A percentile compares a stretch with the other conserved stretches of the same genome.
phyloP scores from a whole-genome alignment of 2,797 vertebrate species.

The Borostomias antarcticus region DNA sequence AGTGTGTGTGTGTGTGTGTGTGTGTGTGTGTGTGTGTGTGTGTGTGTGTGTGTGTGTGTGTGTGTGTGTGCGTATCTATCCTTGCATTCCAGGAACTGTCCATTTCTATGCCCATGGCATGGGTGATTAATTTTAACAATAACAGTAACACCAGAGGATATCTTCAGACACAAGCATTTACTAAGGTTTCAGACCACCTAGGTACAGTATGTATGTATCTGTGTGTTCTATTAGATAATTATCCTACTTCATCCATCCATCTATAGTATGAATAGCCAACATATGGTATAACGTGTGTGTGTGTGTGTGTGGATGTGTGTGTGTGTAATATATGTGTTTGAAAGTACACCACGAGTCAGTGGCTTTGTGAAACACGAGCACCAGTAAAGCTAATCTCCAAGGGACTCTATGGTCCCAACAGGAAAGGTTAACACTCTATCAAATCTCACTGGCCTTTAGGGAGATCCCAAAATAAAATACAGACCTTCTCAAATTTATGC shows the following conservation, averaged over 20 bases:
- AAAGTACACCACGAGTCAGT: slow-evolving; percentile 43
- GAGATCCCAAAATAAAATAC: slow-evolving; percentile 60
- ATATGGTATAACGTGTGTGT: not conserved
- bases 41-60: slow-evolving; percentile 38
- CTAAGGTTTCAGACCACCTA: too few relatives aligned
- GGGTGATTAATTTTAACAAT: not conserved
- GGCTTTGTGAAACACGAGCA: slow-evolving; percentile 45
- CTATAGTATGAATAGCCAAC: too few relatives aligned
- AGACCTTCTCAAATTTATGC: slow-evolving; percentile 52
- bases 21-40: slow-evolving; percentile 27
- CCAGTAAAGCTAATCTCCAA: slow-evolving; percentile 38
- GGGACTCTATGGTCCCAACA: slow-evolving; percentile 19
- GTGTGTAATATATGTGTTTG: slow-evolving; percentile 31
- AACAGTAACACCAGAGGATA: not conserved
- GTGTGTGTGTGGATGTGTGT: not conserved
- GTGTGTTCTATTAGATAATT: too few relatives aligned
- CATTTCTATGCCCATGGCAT: not conserved
- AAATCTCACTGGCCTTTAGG: slow-evolving; percentile 42
- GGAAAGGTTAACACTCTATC: slow-evolving; percentile 25
- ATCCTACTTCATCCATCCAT: too few relatives aligned
- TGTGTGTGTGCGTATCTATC: slow-evolving; percentile 35
- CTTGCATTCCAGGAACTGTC: not conserved
- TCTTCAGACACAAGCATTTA: too few relatives aligned
- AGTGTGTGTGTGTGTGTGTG: not conserved
- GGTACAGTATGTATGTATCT: too few relatives aligned